Conservation (phyloP, 2,113 vertebrate genomes). For the Rutilus rutilus region DNA sequence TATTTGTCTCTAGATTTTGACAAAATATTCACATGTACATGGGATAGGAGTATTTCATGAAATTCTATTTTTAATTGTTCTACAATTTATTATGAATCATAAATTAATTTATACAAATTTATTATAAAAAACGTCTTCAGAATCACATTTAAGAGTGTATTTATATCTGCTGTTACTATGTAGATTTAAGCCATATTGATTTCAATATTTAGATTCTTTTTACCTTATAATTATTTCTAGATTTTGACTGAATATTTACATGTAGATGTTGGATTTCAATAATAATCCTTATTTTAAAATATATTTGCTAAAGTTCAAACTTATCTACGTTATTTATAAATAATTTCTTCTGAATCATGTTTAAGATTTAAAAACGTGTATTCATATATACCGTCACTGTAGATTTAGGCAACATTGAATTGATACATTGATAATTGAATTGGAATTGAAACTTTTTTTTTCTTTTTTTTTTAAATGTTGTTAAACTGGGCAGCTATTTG, state of each 20-base stretch:
- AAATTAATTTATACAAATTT: background rate
- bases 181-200: background rate
- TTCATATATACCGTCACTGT: background rate
- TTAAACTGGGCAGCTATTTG: background rate
- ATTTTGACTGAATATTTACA: background rate
- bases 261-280: background rate
- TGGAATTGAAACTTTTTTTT: background rate
- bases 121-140: background rate
- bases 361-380: background rate
- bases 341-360: background rate
- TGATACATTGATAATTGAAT: background rate
- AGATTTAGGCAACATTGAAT: background rate
- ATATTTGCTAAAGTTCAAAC: background rate
- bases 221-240: background rate
- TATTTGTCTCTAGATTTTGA: background rate
- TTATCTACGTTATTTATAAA: background rate
- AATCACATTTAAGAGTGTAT: background rate
- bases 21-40: conserved; percentile 2
- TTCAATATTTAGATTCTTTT: background rate
- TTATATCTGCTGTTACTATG: background rate
- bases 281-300: background rate
- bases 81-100: background rate
- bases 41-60: too few species aligned
- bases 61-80: background rate
- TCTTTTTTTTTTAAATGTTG: background rate